Evolutionary conservation across 2,797 vertebrate species (phyloP).

Genomic region (Remorina albescens): DNA sequence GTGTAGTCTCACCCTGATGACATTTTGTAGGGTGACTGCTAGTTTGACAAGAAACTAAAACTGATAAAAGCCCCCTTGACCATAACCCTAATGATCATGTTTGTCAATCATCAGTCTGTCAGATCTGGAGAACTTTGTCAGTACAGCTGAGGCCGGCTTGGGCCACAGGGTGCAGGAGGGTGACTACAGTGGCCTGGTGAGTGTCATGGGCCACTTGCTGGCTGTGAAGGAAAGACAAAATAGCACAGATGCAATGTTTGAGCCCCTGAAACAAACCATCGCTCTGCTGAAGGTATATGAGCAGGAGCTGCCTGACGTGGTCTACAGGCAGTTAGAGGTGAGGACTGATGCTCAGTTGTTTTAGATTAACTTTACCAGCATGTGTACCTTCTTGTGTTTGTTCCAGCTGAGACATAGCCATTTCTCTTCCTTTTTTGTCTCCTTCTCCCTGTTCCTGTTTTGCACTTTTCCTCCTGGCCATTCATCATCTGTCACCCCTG

Average conservation of each 20-base stretch:
- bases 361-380: slow-evolving; percentile 8
- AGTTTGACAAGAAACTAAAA: too few species aligned
- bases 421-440: slow-evolving; percentile 38
- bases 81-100: not conserved
- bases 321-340: slow-evolving; percentile 92
- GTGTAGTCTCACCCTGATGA: too few species aligned
- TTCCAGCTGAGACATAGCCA: slow-evolving; percentile 7
- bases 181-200: slow-evolving; percentile 88
- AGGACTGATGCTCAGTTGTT: slow-evolving; percentile 28
- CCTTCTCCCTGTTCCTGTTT: slow-evolving; percentile 18
- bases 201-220: slow-evolving; percentile 91
- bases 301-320: slow-evolving; percentile 89
- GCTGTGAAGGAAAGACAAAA: slow-evolving; percentile 90
- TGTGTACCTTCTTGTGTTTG: slow-evolving; percentile 16
- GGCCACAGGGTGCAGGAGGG: slow-evolving; percentile 86
- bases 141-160: slow-evolving; percentile 80
- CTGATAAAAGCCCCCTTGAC: too few species aligned
- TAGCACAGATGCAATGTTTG: slow-evolving; percentile 91
- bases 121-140: slow-evolving; percentile 90
- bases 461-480: slow-evolving; percentile 12
- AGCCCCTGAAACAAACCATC: slow-evolving; percentile 92
- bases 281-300: slow-evolving; percentile 91
- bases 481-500: slow-evolving; percentile 38
- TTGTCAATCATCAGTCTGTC: slow-evolving; percentile 84
- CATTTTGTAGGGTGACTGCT: too few species aligned